Evolutionary conservation across 37 sponge, comb jelly and placozoan genomes (phyloP).

Genomic region (Hormiphora californensis): DNA sequence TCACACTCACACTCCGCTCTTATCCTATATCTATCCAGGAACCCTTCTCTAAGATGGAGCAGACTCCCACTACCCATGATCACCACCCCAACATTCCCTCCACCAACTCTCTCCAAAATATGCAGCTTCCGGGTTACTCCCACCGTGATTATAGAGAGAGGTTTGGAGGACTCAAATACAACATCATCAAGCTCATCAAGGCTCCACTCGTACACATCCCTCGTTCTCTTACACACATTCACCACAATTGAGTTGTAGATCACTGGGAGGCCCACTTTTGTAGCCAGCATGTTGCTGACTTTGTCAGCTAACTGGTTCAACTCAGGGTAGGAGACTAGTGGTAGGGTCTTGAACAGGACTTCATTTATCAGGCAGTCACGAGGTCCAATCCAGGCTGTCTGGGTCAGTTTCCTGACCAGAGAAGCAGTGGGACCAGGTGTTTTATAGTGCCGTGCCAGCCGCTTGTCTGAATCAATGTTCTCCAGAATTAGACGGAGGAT

Average conservation of each 20-base stretch:
- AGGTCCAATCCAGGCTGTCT: constrained; percentile 16
- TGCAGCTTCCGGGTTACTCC: neutral
- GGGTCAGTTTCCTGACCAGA: neutral
- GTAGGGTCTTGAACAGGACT: neutral
- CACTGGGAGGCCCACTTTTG: neutral
- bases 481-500: neutral
- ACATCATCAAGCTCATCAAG: neutral
- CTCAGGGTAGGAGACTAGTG: neutral
- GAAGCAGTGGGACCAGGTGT: neutral
- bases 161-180: neutral
- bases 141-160: neutral
- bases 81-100: neutral
- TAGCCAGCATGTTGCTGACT: neutral
- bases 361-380: neutral
- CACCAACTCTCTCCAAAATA: neutral
- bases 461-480: neutral
- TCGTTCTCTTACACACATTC: neutral
- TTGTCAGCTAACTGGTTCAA: neutral
- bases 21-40: neutral
- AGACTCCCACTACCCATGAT: neutral
- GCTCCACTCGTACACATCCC: neutral
- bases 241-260: neutral
- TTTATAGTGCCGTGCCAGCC: neutral
- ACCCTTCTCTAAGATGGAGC: neutral
- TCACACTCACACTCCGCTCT: neutral